Conservation (phyloP, 2,113 vertebrate genomes). For the Esox niger region DNA sequence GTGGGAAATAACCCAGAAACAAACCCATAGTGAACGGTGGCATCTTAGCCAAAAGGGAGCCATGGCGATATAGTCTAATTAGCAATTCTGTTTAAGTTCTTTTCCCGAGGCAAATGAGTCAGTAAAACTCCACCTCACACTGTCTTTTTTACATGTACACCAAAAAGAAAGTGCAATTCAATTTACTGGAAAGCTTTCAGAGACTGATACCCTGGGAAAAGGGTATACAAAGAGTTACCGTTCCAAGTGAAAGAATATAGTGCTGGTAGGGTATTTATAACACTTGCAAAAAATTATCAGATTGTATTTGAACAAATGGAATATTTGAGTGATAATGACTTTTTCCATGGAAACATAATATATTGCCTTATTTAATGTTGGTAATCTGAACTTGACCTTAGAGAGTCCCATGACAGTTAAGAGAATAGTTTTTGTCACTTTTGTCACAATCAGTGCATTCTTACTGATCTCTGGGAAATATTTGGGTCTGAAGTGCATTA, state of each 20-base stretch:
- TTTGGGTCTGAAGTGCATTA: too few relatives aligned
- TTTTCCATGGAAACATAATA: not conserved
- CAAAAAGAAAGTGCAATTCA: slow-evolving; percentile 18
- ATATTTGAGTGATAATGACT: not conserved
- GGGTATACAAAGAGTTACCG: not conserved
- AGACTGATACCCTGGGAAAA: not conserved
- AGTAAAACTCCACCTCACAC: slow-evolving; percentile 3
- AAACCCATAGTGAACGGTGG: not conserved
- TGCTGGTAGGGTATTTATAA: not conserved
- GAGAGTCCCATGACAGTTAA: not conserved
- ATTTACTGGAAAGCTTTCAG: slow-evolving; percentile 31
- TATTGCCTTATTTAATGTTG: not conserved
- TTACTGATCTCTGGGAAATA: too few relatives aligned
- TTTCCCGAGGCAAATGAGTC: slow-evolving; percentile 21
- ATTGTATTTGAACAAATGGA: not conserved
- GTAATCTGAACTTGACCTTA: not conserved
- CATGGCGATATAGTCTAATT: slow-evolving; percentile 25
- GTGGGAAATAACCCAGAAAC: not conserved
- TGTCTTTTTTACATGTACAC: not conserved
- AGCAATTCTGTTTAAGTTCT: slow-evolving; percentile 22
- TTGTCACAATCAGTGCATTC: too few relatives aligned
- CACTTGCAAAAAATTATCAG: not conserved
- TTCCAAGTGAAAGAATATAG: not conserved
- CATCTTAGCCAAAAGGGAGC: slow-evolving; percentile 6
- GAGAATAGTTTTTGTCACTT: too few relatives aligned